phyloP scores from a whole-genome alignment of 2,888 invertebrate genomes.

The Alcis repandata region DNA sequence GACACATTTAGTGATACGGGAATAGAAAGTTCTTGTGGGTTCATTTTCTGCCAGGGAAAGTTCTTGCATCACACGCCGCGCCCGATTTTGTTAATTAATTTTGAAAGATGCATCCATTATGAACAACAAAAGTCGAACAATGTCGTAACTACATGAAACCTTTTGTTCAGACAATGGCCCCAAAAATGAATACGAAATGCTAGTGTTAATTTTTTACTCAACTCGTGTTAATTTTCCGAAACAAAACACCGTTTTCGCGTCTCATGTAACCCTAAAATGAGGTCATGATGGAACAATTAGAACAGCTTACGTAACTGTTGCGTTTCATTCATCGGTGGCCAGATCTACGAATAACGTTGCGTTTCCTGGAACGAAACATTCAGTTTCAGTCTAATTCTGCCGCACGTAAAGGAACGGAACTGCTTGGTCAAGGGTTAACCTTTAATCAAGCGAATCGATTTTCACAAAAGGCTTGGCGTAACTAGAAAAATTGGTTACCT shows the following conservation, averaged over 20 bases:
- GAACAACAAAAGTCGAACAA: not conserved
- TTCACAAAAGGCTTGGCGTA: not conserved
- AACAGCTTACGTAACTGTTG: slow-evolving; percentile 16
- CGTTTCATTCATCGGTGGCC: slow-evolving; percentile 23
- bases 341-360: not conserved
- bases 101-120: no score
- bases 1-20: no score
- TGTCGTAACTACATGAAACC: slow-evolving; percentile 4
- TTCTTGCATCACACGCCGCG: no score
- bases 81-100: no score
- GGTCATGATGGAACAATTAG: slow-evolving; percentile 25
- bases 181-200: slow-evolving; percentile 12
- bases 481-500: not conserved
- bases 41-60: no score
- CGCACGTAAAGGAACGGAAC: slow-evolving; percentile 1
- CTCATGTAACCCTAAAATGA: slow-evolving; percentile 29
- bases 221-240: slow-evolving; percentile 18
- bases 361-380: not conserved
- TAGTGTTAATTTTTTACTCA: slow-evolving; percentile 23
- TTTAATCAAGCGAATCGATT: slow-evolving; percentile 9
- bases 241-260: slow-evolving; percentile 22
- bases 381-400: not conserved
- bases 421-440: not conserved
- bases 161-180: slow-evolving; percentile 2
- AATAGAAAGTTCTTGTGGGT: not conserved